A percentile compares a stretch with the other conserved stretches of the same genome.
These are phyloP conservation scores for Halictus rubicundus DNA, from an alignment of 1,140 invertebrate genomes.

Conservation along the genomic window DNA sequence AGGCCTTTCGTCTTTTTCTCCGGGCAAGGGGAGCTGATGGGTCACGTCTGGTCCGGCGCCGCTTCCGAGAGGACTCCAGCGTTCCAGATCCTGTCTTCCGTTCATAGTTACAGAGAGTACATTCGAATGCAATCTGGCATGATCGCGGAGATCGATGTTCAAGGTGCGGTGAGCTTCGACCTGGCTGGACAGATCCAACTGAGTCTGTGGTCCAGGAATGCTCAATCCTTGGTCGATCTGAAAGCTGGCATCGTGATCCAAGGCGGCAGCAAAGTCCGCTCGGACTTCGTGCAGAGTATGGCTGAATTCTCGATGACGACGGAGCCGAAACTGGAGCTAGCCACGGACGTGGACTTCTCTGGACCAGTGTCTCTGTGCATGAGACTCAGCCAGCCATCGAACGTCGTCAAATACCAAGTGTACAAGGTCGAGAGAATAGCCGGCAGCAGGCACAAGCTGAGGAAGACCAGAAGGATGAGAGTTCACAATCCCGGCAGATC, in stretches of 20 bases:
- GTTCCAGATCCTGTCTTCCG: slow-evolving; percentile 87
- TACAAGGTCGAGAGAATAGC: slow-evolving; percentile 87
- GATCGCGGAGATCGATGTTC: slow-evolving; percentile 85
- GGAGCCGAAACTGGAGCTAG: slow-evolving; percentile 87
- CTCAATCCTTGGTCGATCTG: slow-evolving; percentile 89
- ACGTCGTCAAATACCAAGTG: slow-evolving; percentile 84
- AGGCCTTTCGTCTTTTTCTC: slow-evolving; percentile 92
- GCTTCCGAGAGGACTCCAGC: slow-evolving; percentile 91
- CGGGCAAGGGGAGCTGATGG: slow-evolving; percentile 92
- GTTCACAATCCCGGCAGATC: slow-evolving; percentile 84
- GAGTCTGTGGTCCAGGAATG: slow-evolving; percentile 93
- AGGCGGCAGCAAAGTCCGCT: slow-evolving; percentile 85
- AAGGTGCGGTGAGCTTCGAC: slow-evolving; percentile 90
- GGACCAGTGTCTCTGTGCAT: slow-evolving; percentile 89
- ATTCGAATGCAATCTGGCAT: slow-evolving; percentile 89
- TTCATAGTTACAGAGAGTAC: slow-evolving; percentile 88
- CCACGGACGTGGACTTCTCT: slow-evolving; percentile 91
- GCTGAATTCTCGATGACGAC: slow-evolving; percentile 86
- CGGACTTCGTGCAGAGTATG: slow-evolving; percentile 85
- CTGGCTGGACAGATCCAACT: slow-evolving; percentile 91
- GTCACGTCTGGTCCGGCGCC: slow-evolving; percentile 93
- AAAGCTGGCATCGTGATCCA: slow-evolving; percentile 87
- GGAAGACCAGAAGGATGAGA: slow-evolving; percentile 77
- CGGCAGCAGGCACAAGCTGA: slow-evolving; percentile 84
- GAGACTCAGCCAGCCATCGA: slow-evolving; percentile 87